Evolutionary conservation across 2,888 invertebrate species (phyloP), one percentile per base, ranked within the genome.

Genomic region (Conops quadrifasciatus): DNA sequence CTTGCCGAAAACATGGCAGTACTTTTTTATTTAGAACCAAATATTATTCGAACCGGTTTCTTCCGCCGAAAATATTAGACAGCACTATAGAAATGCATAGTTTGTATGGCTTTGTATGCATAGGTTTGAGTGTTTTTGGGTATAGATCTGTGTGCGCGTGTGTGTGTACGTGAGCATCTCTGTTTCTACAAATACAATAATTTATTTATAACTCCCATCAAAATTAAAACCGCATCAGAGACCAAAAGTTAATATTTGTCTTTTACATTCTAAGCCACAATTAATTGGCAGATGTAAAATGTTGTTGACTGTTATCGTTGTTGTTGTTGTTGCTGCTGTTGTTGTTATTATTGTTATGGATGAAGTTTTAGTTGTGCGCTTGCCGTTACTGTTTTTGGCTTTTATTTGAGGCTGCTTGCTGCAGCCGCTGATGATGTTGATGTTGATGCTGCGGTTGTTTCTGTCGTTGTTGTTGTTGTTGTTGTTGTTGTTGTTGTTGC

Each of bases 241-340:
- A 79, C 80, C 80, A 80, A 80, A 80, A 80, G 80, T 80, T 81
- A 80, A 81, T 81, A 80, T 80, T 81, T 81, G 80, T 80, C 80
- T 79, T 80, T 79, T 77, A 78, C 80, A 81, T 76, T 79, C 77
- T 80, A 80, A 80, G 80, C 81, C 80, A 81, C 81, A 81, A 80
- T 81, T 81, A 80, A 80, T 80, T 81, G 79, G 78, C 77, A 79
- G 77, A 77, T 75, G 76, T 74, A 72, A 76, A 76, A 65, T 75
- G 74, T 73, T 72, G 43, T 73, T 73, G 43, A 49, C 67, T 36
- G 60, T 26, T 70, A 71, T 69, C 69, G 72, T 64, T 69, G 62
- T 24, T 66, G 60, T 69, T 71, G 36, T 58, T 49, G 65, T 36
- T 2, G 15, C 1, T 64, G 28, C 45, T 71, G 59, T 45, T 36